Conservation (phyloP, 1,140 invertebrate species). For the Zelostemma sp. region DNA sequence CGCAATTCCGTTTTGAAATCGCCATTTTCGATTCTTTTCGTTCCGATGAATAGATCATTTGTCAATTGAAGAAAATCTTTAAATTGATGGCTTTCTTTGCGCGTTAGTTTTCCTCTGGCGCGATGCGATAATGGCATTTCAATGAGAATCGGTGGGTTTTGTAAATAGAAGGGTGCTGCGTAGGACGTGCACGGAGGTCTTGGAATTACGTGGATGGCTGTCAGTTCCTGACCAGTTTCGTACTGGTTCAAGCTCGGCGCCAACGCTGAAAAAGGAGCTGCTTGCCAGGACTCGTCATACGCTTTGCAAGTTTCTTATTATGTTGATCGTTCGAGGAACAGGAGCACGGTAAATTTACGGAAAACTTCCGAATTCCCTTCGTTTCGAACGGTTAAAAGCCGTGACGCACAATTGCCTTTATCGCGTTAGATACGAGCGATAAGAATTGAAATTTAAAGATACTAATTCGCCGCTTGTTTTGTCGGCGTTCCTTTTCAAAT, state of each 20-base stretch:
- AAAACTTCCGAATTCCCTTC: neutral
- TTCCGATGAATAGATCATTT: neutral
- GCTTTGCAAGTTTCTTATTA: slow-evolving; percentile 5
- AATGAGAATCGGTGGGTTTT: neutral
- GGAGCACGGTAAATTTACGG: neutral
- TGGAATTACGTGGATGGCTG: slow-evolving; percentile 7
- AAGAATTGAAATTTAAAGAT: too few relatives aligned
- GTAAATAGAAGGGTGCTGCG: neutral
- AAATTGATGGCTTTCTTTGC: neutral
- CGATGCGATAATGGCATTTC: neutral
- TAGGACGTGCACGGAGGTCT: neutral
- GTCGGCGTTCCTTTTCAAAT: neutral
- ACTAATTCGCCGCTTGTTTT: slow-evolving; percentile 9
- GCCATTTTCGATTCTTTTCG: neutral
- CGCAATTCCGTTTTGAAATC: neutral
- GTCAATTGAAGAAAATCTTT: neutral
- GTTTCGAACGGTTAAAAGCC: neutral
- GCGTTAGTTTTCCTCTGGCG: too few relatives aligned
- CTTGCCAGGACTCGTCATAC: neutral
- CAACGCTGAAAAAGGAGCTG: slow-evolving; percentile 10
- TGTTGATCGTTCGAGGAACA: slow-evolving; percentile 10
- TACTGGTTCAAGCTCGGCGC: slow-evolving; percentile 16
- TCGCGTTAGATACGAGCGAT: too few relatives aligned
- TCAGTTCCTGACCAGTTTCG: slow-evolving; percentile 10
- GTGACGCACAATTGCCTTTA: neutral